These are phyloP conservation scores for Tauraco hartlaubi DNA, from an alignment of 2,797 vertebrate species.

Conservation along the genomic window DNA sequence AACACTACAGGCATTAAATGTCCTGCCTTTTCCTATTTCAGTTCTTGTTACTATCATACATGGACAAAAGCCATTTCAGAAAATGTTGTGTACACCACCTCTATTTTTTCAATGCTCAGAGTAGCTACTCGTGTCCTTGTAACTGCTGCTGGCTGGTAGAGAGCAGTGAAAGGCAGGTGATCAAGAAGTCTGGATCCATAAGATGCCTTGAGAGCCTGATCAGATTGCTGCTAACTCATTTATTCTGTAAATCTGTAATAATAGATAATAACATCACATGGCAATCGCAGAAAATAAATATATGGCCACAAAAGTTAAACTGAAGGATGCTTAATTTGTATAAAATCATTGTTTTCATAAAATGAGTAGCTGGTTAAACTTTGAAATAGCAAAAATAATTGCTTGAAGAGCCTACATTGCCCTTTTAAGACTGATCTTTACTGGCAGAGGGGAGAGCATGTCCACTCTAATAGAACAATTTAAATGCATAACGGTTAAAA, in stretches of 20 bases:
- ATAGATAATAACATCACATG: neutral
- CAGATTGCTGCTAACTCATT: neutral
- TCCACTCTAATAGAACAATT: slow-evolving; percentile 79
- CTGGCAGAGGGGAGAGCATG: slow-evolving; percentile 42
- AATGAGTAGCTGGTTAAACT: slow-evolving; percentile 5
- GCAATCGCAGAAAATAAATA: neutral
- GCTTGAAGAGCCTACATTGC: neutral
- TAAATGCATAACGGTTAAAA: slow-evolving; percentile 81
- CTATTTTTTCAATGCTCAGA: neutral
- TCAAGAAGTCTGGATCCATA: neutral
- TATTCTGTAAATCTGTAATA: neutral
- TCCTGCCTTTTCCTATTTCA: neutral
- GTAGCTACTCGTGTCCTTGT: neutral
- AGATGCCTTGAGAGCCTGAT: neutral
- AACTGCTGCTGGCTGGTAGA: neutral
- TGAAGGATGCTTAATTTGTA: slow-evolving; percentile 26
- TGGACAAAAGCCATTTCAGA: neutral
- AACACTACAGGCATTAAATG: neutral
- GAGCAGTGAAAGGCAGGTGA: neutral
- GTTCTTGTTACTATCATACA: neutral
- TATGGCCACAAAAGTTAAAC: neutral
- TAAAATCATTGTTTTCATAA: slow-evolving; percentile 69
- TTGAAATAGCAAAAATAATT: slow-evolving; percentile 50
- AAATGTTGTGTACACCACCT: neutral
- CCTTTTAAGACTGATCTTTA: slow-evolving; percentile 54